Percentiles rank a stretch among this genome's conserved stretches.
Evolutionary conservation across 37 sponge, comb jelly and placozoan genomes (phyloP).

Genomic region (Chondrosia reniformis): DNA sequence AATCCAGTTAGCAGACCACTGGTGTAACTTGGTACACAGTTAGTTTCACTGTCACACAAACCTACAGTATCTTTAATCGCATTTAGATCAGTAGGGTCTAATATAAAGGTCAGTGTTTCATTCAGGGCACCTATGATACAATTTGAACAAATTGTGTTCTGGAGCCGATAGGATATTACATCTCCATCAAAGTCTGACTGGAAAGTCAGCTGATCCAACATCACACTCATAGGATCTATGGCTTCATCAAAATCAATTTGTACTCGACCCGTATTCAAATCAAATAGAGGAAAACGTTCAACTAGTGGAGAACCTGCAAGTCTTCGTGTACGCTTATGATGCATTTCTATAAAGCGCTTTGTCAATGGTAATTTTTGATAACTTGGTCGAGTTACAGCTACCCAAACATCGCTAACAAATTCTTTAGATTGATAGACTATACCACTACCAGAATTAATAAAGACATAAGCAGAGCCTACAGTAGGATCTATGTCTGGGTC

Average conservation of each 20-base stretch:
- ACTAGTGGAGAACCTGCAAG: slow-evolving; percentile 27
- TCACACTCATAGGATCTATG: slow-evolving; percentile 49
- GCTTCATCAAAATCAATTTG: slow-evolving; percentile 69
- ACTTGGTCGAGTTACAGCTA: neutral
- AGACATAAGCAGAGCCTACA: neutral
- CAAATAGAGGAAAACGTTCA: slow-evolving; percentile 47
- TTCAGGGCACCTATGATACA: neutral
- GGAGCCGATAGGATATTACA: neutral
- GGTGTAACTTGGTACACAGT: slow-evolving; percentile 68
- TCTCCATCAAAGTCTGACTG: neutral
- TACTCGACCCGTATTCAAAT: slow-evolving; percentile 62
- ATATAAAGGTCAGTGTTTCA: slow-evolving; percentile 27
- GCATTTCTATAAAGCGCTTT: neutral
- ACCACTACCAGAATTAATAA: slow-evolving; percentile 23
- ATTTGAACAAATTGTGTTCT: neutral
- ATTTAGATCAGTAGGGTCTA: slow-evolving; percentile 61
- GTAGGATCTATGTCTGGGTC: neutral
- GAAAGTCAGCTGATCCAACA: slow-evolving; percentile 44
- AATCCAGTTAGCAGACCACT: slow-evolving; percentile 46
- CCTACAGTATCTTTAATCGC: slow-evolving; percentile 44
- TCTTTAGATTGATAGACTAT: slow-evolving; percentile 12
- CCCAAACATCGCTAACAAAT: slow-evolving; percentile 2
- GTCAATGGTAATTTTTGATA: too few species aligned
- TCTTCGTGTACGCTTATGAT: neutral
- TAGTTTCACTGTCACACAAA: slow-evolving; percentile 60